Evolutionary conservation across 2,113 vertebrate species (phyloP).

Genomic region (Petaurus breviceps): DNA sequence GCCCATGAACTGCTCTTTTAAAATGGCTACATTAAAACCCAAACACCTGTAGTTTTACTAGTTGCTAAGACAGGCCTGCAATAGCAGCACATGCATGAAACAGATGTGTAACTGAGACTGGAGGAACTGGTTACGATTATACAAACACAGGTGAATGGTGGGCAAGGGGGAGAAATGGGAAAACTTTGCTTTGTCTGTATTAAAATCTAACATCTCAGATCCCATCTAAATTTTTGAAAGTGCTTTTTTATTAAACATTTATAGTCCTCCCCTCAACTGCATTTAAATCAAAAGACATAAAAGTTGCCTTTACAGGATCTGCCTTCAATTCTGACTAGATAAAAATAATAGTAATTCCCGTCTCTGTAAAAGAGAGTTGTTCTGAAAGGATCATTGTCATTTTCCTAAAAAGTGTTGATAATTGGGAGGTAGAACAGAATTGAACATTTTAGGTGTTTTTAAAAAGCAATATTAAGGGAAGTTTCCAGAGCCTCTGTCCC

Average conservation of each 20-base stretch:
- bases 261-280: not conserved
- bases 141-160: slow-evolving; percentile 66
- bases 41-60: slow-evolving; percentile 84
- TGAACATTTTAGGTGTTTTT: slow-evolving; percentile 5
- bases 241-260: slow-evolving; percentile 43
- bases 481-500: slow-evolving; percentile 21
- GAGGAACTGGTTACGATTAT: slow-evolving; percentile 74
- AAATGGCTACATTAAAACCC: slow-evolving; percentile 76
- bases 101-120: slow-evolving; percentile 82
- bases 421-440: not conserved
- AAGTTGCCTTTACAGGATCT: slow-evolving; percentile 33
- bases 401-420: slow-evolving; percentile 34
- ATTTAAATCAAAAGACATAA: not conserved
- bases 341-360: not conserved
- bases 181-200: slow-evolving; percentile 30
- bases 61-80: slow-evolving; percentile 71
- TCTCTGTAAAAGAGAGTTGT: not conserved
- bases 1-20: slow-evolving; percentile 43
- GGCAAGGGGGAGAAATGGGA: slow-evolving; percentile 38
- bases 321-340: not conserved
- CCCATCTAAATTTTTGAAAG: slow-evolving; percentile 61
- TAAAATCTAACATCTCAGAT: slow-evolving; percentile 59
- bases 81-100: slow-evolving; percentile 70
- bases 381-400: slow-evolving; percentile 48
- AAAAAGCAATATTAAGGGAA: slow-evolving; percentile 12